phyloP scores from a whole-genome alignment of 2,797 vertebrate species.

The Pelobates cultripes region DNA sequence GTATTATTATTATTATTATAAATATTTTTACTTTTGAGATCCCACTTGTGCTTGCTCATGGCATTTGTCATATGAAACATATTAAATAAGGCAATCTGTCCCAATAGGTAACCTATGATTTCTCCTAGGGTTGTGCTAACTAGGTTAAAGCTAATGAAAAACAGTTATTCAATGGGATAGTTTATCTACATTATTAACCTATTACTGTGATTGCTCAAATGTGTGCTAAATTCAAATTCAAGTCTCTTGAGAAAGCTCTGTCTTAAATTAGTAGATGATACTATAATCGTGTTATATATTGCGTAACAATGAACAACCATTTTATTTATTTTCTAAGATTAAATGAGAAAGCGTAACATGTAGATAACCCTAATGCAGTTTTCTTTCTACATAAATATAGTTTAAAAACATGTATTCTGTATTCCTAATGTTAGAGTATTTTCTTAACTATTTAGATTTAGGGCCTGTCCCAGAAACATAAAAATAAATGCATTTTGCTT shows the following conservation, averaged over 20 bases:
- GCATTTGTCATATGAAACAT: not conserved
- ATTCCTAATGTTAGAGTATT: too few species aligned
- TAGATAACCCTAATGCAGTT: too few species aligned
- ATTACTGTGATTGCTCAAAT: constrained; percentile 32
- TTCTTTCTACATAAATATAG: too few species aligned
- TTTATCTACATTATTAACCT: constrained; percentile 48
- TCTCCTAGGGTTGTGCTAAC: constrained; percentile 13
- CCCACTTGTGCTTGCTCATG: constrained; percentile 13
- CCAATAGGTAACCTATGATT: constrained; percentile 30
- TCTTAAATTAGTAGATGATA: constrained; percentile 7
- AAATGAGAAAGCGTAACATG: too few species aligned
- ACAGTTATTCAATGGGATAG: constrained; percentile 47
- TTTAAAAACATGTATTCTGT: too few species aligned
- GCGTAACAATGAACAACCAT: not conserved
- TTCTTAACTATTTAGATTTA: too few species aligned
- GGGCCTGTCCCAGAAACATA: too few species aligned
- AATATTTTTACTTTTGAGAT: not conserved
- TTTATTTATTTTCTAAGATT: too few species aligned
- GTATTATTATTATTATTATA: not conserved
- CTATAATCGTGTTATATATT: constrained; percentile 26
- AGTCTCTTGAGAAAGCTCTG: constrained; percentile 20
- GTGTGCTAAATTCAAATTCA: constrained; percentile 11
- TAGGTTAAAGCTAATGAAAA: constrained; percentile 48
- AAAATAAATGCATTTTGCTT: too few species aligned
- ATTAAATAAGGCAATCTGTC: constrained; percentile 23